Base-by-base conservation (phyloP, 2,113 vertebrate species). In the Vombatus ursinus region DNA sequence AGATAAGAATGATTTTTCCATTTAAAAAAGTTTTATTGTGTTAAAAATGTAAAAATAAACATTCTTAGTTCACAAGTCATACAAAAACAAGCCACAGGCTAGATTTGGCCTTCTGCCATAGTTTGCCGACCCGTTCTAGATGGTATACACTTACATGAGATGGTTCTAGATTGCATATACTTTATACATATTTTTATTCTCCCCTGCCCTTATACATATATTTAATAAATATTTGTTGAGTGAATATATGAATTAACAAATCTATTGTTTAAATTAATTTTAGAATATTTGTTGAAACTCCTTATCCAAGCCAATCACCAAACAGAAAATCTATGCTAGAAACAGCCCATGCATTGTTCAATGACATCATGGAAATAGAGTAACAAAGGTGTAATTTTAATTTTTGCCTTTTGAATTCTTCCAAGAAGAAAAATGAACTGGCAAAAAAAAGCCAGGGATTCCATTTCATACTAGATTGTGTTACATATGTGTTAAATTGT, bases 351-450 rank as follows among this genome's bases (percentile, higher is more conserved):
- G 91, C 8, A 11, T 53, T 91, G 50, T 37, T 94, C 49, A 68
- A 10, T 77, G 31, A 91, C 91, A 25, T 61, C 44, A 50, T 52
- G 90, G 14, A n/a, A 89, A 57, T 49, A 90, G 11, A 57, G 90
- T 54, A 91, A 91, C 25, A 90, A 94, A 50, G 19, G n/a, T 94
- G 48, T 31, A 0, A 22, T 68, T 94, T 24, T 90, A 31, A 90
- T 19, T 53, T 77, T 90, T 91, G 6, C 37, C 31, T 95, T 94
- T 95, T 77, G 19, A 90, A 94, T 84, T 93, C 52, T 48, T 94
- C 90, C 52, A 93, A 47, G 31, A 89, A 94, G 52, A 24, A 94
- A 44, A 90, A 92, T 90, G 31, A 90, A 19, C 44, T 37, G 37
- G 48, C 5, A n/a, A 84, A n/a, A 84, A 84, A 77, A n/a, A 26